These are phyloP conservation scores for Ophioninae sp. DNA, from an alignment of 2,888 invertebrate genomes.

Conservation along the genomic window DNA sequence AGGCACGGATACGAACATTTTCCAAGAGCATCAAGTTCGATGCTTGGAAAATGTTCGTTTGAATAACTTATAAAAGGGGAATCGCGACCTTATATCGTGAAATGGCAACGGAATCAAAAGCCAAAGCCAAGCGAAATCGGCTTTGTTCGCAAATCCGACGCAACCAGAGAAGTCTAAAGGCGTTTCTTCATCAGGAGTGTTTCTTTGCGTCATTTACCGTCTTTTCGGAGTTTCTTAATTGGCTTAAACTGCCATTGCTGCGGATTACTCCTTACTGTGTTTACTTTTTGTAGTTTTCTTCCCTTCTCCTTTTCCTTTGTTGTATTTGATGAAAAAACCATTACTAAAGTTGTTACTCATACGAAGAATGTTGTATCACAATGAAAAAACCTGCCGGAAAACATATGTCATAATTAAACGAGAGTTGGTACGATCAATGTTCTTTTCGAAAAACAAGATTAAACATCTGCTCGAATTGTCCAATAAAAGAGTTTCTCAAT, in stretches of 20 bases:
- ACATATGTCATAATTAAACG: too few relatives aligned
- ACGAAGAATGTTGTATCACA: not conserved
- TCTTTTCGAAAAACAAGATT: not conserved
- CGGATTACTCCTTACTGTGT: not conserved
- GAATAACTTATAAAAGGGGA: conserved; percentile 13
- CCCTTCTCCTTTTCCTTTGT: not conserved
- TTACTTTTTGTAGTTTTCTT: not conserved
- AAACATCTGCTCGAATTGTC: too few relatives aligned
- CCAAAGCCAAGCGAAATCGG: not conserved
- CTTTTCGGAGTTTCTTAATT: not conserved
- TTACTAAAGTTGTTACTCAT: not conserved
- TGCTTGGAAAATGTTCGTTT: conserved; percentile 19
- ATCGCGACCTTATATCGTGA: conserved; percentile 23
- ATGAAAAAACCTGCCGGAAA: not conserved
- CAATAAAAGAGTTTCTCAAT: too few relatives aligned
- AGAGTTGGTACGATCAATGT: too few relatives aligned
- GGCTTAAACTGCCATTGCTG: not conserved
- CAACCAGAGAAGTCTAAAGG: not conserved
- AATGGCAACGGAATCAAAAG: not conserved
- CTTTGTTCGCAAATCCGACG: not conserved
- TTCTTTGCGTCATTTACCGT: not conserved
- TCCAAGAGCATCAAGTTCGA: not conserved
- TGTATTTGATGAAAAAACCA: not conserved
- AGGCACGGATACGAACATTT: conserved; percentile 29
- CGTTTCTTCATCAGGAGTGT: not conserved